Evolutionary conservation across 2,797 vertebrate genomes (phyloP), one percentile per base, ranked within the genome.

Genomic region (Ctenopoma multispine): DNA sequence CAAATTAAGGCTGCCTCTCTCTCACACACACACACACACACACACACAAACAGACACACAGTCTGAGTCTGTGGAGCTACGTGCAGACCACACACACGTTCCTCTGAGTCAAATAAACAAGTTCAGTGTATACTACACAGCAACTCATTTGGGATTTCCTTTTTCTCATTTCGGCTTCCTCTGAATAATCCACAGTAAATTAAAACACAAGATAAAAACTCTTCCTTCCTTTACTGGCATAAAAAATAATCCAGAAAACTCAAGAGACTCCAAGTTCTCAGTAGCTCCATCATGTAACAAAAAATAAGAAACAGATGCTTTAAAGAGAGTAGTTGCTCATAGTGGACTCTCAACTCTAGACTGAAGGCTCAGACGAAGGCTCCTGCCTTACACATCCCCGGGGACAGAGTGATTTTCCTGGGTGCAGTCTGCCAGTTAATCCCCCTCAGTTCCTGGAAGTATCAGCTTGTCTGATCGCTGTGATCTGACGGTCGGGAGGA

Each of bases 401-500:
- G 69, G 27, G 76, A 50, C 14, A 69, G 70, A 58, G 66, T 0
- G 17, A 65, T 36, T 2, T 79, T 40, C 54, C 83, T 43, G 78
- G 77, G 71, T 40, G 44, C 64, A 61, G 56, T 1, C 61, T 4
- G 63, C 0, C 27, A 1, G 48, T 18, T 80, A 77, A 81, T 85
- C 80, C 71, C 64, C 3, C 14, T 65, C 54, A 29, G 41, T 49
- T 81, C 72, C 77, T 76, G 83, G 65, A 77, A 78, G 71, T 38
- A 17, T 77, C 58, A 72, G 78, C 20, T 21, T 13, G 27, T 53
- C 54, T 63, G 75, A 58, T 46, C 8, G 38, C 54, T 40, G 51
- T 18, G 66, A 44, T 56, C 46, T 38, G 44, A 13, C 47, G 3
- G 64, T 36, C 36, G 0, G 43, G 40, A 50, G 63, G 63, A 71